Evolutionary conservation across 1,140 invertebrate genomes (phyloP), one percentile per base, ranked within the genome.

Genomic region (Drosophila willistoni): DNA sequence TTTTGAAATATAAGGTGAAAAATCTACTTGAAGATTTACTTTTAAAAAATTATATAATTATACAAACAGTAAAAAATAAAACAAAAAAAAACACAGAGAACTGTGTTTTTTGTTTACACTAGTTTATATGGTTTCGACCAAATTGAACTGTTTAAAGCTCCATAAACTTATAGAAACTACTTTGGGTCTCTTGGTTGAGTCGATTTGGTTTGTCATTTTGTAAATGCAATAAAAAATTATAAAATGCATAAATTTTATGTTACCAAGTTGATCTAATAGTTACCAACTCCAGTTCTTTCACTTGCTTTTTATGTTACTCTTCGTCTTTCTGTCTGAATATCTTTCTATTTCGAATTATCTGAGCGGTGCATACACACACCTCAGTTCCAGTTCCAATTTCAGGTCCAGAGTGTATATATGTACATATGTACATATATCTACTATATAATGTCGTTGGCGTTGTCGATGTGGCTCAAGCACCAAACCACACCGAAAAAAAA

Each of bases 391-490:
- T 51, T 51, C 44, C 44, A 51, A 51, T 51, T 51, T 51, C 44
- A 51, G 44, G 56, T 36, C 56, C 33, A 59, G 33, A 33, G 41
- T 59, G 10, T 41, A 44, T 47, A 19, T 56, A 44, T 64, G 19
- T 73, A 10, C 17, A 14, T 34, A 34, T 29, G 4, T 17, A 42
- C 5, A 25, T 55, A 47, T 55, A 3, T 56, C 13, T 41, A 66
- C 47, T 39, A 55, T n/a, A 13, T 22, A 13, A 22, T 57, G 13
- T 60, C 19, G 29, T 14, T 42, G 44, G 57, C 61, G 64, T 56
- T 69, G 75, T 77, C 41, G 68, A 71, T 77, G 74, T 70, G 74
- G 63, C 66, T 64, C 25, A 44, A 72, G 68, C 36, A 42, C 65
- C 9, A 61, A 55, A 72, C 33, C 14, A 83, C 61, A 22, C 63